Conservation (phyloP, 2,888 invertebrate species). For the Spatulosminthurus flaviceps region DNA sequence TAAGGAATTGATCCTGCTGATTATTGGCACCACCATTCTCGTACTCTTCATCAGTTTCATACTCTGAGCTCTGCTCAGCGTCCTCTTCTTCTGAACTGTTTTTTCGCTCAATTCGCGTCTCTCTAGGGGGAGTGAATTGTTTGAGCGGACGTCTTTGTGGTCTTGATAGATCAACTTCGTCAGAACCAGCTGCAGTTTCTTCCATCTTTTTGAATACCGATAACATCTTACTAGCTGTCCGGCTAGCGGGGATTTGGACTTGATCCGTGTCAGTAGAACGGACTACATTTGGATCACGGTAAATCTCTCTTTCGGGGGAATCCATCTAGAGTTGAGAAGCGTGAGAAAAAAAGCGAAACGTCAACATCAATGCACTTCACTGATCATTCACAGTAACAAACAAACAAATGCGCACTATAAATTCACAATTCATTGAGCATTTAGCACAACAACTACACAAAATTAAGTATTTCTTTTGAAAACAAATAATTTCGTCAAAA, state of each 20-base stretch:
- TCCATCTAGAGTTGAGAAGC: slow-evolving; percentile 35
- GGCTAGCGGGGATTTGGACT: slow-evolving; percentile 69
- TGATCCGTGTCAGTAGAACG: slow-evolving; percentile 70
- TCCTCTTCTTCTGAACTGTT: slow-evolving; percentile 67
- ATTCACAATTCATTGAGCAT: too few relatives aligned
- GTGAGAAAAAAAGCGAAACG: not conserved
- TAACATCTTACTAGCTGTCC: slow-evolving; percentile 87
- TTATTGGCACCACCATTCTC: slow-evolving; percentile 71
- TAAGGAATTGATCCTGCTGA: slow-evolving; percentile 77
- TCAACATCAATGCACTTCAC: not conserved
- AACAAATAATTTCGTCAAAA: too few relatives aligned
- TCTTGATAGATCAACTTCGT: slow-evolving; percentile 38
- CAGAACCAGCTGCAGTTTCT: slow-evolving; percentile 68
- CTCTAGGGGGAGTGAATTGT: slow-evolving; percentile 89
- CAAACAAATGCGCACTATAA: not conserved
- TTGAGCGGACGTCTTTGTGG: slow-evolving; percentile 73
- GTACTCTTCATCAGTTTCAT: slow-evolving; percentile 70
- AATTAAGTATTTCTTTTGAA: too few relatives aligned
- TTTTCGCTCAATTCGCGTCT: slow-evolving; percentile 66
- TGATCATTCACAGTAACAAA: not conserved
- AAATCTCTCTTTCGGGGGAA: slow-evolving; percentile 70
- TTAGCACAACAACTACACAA: too few relatives aligned
- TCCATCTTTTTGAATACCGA: slow-evolving; percentile 85
- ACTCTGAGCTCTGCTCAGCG: slow-evolving; percentile 67
- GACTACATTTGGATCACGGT: slow-evolving; percentile 78